phyloP scores from a whole-genome alignment of 2,888 invertebrate species.

The Thereva nobilitata region DNA sequence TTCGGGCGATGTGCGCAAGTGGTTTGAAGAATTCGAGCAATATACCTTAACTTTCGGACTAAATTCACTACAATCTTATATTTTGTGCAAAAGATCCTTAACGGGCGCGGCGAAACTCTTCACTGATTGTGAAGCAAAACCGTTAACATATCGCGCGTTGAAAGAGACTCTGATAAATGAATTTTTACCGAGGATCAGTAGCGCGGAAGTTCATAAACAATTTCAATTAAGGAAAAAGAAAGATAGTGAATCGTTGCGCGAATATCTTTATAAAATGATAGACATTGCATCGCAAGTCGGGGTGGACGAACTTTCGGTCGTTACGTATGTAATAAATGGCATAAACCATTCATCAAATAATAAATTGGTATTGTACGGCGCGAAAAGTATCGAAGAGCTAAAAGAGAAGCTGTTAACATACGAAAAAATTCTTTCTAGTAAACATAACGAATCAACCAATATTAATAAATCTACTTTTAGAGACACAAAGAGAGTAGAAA shows the following conservation, averaged over 20 bases:
- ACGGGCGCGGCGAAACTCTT: slow-evolving; percentile 26
- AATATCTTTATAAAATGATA: slow-evolving; percentile 38
- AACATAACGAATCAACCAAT: background rate
- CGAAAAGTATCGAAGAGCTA: slow-evolving; percentile 21
- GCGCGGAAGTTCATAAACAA: slow-evolving; percentile 31
- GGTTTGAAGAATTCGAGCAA: slow-evolving; percentile 31
- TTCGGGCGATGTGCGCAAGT: slow-evolving; percentile 9
- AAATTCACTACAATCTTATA: slow-evolving; percentile 27
- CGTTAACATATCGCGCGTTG: slow-evolving; percentile 25
- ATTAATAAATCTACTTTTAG: background rate
- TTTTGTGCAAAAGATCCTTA: slow-evolving; percentile 32
- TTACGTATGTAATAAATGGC: slow-evolving; percentile 36
- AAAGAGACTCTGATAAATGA: slow-evolving; percentile 20
- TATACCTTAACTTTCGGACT: slow-evolving; percentile 30
- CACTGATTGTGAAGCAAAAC: slow-evolving; percentile 32
- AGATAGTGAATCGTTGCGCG: slow-evolving; percentile 24
- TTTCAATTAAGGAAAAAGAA: slow-evolving; percentile 30
- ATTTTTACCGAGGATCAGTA: slow-evolving; percentile 13
- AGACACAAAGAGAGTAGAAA: background rate
- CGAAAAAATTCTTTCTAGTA: slow-evolving; percentile 29
- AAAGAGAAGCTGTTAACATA: slow-evolving; percentile 29
- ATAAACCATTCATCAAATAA: slow-evolving; percentile 30
- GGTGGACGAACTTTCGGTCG: slow-evolving; percentile 34
- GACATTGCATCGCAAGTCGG: slow-evolving; percentile 34
- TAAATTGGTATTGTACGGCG: slow-evolving; percentile 33